phyloP scores from a whole-genome alignment of 2,797 vertebrate species.

The Chrosomus eos region DNA sequence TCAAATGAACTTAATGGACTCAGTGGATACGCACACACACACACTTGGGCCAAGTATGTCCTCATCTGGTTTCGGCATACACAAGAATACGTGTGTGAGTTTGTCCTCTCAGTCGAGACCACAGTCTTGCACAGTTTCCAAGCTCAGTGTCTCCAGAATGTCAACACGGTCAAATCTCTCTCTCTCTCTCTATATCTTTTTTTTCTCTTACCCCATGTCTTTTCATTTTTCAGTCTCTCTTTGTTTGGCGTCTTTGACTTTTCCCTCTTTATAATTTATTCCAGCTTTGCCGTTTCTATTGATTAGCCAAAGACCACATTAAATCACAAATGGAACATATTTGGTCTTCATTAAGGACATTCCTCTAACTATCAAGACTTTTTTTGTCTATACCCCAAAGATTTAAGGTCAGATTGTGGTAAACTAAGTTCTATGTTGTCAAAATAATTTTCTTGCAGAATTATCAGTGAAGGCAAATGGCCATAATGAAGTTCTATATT shows the following conservation, averaged over 20 bases:
- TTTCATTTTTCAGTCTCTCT: constrained; percentile 20
- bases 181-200: constrained; percentile 53
- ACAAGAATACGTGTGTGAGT: constrained; percentile 75
- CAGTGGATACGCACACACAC: background rate
- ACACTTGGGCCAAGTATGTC: constrained; percentile 74
- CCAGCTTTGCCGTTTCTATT: background rate
- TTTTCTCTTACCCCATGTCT: constrained; percentile 56
- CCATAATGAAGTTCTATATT: background rate
- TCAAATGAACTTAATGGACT: background rate
- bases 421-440: background rate
- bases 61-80: constrained; percentile 75
- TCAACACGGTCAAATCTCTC: constrained; percentile 73
- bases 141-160: constrained; percentile 73
- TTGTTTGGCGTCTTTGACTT: constrained; percentile 27
- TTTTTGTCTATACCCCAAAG: background rate
- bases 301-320: constrained; percentile 28
- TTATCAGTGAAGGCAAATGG: background rate
- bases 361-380: background rate
- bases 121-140: constrained; percentile 75
- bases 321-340: constrained; percentile 9
- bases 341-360: constrained; percentile 9
- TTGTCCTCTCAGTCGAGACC: constrained; percentile 69
- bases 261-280: constrained; percentile 33
- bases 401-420: constrained; percentile 1
- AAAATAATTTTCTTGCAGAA: background rate